These are phyloP conservation scores for Laterallus jamaicensis DNA, from an alignment of 2,113 vertebrate genomes.

Conservation along the genomic window DNA sequence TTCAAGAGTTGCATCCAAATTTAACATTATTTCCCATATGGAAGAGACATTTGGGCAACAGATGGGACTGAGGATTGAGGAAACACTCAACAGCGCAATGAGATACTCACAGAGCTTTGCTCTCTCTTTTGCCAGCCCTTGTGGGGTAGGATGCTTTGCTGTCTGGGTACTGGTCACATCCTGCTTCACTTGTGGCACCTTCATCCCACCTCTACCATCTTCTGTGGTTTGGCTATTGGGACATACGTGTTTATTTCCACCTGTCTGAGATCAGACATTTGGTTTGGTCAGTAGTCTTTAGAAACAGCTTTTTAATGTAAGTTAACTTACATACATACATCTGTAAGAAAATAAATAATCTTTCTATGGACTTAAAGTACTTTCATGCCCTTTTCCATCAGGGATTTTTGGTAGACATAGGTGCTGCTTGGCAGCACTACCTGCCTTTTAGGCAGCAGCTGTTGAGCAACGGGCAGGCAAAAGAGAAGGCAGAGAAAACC, in stretches of 20 bases:
- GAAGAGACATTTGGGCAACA: conserved; percentile 61
- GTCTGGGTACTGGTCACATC: conserved; percentile 66
- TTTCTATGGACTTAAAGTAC: background rate
- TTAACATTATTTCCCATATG: conserved; percentile 23
- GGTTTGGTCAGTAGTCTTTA: background rate
- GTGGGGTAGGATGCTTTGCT: conserved; percentile 68
- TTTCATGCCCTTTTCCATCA: background rate
- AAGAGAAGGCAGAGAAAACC: background rate
- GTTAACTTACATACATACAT: background rate
- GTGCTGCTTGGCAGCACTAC: background rate
- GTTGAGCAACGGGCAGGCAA: background rate
- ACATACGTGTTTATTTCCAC: conserved; percentile 65
- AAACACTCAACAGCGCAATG: background rate
- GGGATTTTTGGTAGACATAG: background rate
- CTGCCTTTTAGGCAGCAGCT: background rate
- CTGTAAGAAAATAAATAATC: background rate
- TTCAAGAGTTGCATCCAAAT: conserved; percentile 42
- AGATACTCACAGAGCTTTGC: conserved; percentile 80
- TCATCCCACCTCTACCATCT: conserved; percentile 64
- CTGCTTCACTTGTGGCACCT: conserved; percentile 41
- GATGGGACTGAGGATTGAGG: conserved; percentile 11
- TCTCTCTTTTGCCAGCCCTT: conserved; percentile 72
- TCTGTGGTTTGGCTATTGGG: conserved; percentile 58
- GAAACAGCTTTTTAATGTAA: background rate
- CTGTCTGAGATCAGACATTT: conserved; percentile 67